Evolutionary conservation across 2,888 invertebrate genomes (phyloP).

Genomic region (Tiliacea aurago): DNA sequence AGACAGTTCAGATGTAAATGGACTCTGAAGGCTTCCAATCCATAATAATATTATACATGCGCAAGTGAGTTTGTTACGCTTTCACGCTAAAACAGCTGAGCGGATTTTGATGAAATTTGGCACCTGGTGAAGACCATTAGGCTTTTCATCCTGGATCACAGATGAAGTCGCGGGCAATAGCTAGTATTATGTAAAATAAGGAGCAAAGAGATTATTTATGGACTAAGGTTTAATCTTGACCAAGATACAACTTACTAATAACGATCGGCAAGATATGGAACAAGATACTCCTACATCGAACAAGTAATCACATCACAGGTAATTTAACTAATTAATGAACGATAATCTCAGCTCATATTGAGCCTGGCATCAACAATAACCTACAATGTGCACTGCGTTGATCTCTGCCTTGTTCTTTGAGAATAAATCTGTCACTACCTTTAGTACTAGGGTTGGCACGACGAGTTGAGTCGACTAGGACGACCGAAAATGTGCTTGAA

Average conservation of each 20-base stretch:
- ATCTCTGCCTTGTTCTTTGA: slow-evolving; percentile 45
- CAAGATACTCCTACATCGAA: neutral
- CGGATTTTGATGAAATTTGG: too few relatives aligned
- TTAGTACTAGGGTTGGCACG: slow-evolving; percentile 42
- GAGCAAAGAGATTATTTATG: neutral
- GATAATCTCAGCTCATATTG: slow-evolving; percentile 32
- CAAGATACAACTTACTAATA: too few relatives aligned
- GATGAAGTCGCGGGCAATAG: too few relatives aligned
- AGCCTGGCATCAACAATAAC: slow-evolving; percentile 32
- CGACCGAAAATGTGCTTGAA: neutral
- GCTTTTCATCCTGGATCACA: too few relatives aligned
- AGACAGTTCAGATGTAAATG: neutral
- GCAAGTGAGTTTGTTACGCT: too few relatives aligned
- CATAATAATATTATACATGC: too few relatives aligned
- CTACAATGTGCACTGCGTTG: slow-evolving; percentile 35
- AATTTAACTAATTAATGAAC: slow-evolving; percentile 43
- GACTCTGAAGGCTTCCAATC: neutral
- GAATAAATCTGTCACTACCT: slow-evolving; percentile 56
- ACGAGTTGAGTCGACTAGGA: neutral
- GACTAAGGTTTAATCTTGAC: neutral
- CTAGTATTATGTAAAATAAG: neutral
- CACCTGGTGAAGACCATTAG: too few relatives aligned
- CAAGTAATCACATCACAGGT: slow-evolving; percentile 3
- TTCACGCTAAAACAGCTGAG: too few relatives aligned
- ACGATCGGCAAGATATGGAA: neutral